These are phyloP conservation scores for Meles meles DNA, from an alignment of 2,113 vertebrate species.

Conservation along the genomic window DNA sequence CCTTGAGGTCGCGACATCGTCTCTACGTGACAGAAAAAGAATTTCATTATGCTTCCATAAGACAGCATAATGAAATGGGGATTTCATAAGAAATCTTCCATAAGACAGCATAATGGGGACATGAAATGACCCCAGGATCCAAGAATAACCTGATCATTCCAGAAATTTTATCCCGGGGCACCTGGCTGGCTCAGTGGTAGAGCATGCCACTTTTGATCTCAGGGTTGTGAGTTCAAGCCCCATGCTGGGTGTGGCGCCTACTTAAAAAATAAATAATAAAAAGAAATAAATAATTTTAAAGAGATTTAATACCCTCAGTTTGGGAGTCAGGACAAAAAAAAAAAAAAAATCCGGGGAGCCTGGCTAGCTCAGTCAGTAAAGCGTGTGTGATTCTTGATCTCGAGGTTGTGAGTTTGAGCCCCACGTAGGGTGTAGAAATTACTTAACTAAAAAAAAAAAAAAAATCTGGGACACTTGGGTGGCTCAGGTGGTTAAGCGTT, in stretches of 20 bases:
- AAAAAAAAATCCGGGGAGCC: not conserved
- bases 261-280: not conserved
- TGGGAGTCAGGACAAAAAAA: not conserved
- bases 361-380: not conserved
- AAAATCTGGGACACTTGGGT: not conserved
- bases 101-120: no score
- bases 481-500: no score
- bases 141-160: not conserved
- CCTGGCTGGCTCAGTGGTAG: not conserved
- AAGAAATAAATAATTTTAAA: not conserved
- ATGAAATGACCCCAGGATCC: not conserved
- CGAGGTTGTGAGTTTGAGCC: not conserved
- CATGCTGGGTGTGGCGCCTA: not conserved
- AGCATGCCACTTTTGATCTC: not conserved
- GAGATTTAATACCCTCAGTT: not conserved
- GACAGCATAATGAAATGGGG: no score
- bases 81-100: no score
- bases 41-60: not conserved
- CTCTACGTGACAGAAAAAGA: constrained; percentile 84
- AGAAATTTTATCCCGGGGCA: not conserved
- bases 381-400: not conserved
- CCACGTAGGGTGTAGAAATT: not conserved
- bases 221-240: not conserved
- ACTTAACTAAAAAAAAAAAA: not conserved
- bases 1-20: constrained; percentile 90